A percentile compares a stretch with the other conserved stretches of the same genome.
Conservation (phyloP, 1,140 invertebrate genomes). For the Heliconius himera region DNA sequence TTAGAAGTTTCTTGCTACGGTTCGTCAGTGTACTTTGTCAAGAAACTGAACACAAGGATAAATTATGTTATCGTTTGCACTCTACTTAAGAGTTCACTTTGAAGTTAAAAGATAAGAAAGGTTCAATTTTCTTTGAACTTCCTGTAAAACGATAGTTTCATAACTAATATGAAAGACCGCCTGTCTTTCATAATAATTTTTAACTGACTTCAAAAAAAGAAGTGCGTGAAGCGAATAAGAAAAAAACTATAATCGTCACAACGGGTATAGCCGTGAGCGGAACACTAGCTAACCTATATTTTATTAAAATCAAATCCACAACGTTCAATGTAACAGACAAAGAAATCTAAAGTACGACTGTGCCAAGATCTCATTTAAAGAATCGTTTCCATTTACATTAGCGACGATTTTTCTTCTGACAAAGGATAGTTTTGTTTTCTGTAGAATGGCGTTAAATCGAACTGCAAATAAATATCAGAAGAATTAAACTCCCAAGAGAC, state of each 20-base stretch:
- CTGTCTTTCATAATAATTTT: too few relatives aligned
- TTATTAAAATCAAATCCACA: background rate
- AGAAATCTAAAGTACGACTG: background rate
- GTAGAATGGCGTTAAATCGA: background rate
- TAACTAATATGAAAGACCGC: too few relatives aligned
- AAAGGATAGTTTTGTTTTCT: background rate
- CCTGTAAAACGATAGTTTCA: too few relatives aligned
- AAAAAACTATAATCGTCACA: background rate
- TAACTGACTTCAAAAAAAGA: too few relatives aligned
- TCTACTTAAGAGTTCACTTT: background rate
- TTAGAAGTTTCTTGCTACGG: background rate
- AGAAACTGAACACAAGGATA: background rate
- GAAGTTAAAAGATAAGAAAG: background rate
- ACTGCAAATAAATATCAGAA: background rate
- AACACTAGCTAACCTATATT: background rate
- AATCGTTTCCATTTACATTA: background rate
- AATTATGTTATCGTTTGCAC: background rate
- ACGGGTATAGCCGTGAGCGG: too few relatives aligned
- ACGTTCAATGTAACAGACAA: background rate
- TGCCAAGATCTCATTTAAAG: slow-evolving; percentile 4
- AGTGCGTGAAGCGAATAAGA: too few relatives aligned
- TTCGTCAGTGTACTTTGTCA: background rate
- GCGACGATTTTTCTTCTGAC: background rate
- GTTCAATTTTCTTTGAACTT: background rate
- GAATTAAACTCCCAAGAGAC: background rate